These are phyloP conservation scores for Ianthella basta DNA, from an alignment of 37 sponge, comb jelly and placozoan species.

Conservation along the genomic window DNA sequence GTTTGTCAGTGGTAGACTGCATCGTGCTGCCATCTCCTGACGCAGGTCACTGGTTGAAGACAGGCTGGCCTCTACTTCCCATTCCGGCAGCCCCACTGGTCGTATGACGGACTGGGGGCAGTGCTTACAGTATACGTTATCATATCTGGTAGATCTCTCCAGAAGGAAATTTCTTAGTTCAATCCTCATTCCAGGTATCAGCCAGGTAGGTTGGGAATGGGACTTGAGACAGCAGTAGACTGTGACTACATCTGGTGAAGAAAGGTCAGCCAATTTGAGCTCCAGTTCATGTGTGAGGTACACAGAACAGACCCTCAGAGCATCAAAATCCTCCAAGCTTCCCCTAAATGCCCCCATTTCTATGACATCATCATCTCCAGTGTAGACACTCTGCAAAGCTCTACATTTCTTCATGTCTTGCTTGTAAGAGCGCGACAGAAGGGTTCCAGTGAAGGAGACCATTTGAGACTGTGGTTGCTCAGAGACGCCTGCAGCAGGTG, in stretches of 20 bases:
- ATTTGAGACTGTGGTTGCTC: background rate
- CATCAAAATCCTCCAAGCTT: background rate
- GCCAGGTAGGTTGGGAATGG: constrained; percentile 8
- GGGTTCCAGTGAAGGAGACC: background rate
- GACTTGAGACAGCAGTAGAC: background rate
- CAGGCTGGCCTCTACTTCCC: background rate
- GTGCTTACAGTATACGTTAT: background rate
- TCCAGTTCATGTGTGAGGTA: constrained; percentile 11
- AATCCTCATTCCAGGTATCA: background rate
- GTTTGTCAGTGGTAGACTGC: background rate
- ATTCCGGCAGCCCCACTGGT: background rate
- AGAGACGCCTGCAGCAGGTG: background rate
- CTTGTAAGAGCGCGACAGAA: background rate
- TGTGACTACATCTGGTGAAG: background rate
- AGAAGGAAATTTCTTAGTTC: background rate
- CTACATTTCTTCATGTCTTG: background rate
- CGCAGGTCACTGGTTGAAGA: background rate
- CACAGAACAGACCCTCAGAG: background rate
- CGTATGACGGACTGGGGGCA: background rate
- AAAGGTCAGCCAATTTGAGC: constrained; percentile 7
- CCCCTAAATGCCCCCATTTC: background rate
- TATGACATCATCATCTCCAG: background rate
- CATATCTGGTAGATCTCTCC: background rate
- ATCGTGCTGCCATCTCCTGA: background rate
- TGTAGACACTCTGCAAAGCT: background rate